Percentiles rank a stretch among this genome's conserved stretches.
Conservation (phyloP, 2,888 invertebrate genomes). For the Tuta absoluta region DNA sequence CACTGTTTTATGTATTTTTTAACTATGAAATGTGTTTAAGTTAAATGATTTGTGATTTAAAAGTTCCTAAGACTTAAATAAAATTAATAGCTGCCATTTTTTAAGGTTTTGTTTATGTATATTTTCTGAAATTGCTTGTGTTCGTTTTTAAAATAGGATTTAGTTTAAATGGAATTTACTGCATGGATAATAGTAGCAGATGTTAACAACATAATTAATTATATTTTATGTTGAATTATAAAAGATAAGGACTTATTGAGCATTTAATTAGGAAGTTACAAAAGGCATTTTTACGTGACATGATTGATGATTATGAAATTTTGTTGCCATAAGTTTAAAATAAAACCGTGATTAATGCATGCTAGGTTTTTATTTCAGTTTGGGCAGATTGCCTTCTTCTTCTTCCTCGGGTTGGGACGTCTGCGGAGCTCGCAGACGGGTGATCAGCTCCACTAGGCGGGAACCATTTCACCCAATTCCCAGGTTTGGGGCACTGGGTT, state of each 20-base stretch:
- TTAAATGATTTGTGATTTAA: conserved; percentile 59
- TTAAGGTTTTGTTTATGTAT: conserved; percentile 51
- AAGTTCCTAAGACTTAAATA: conserved; percentile 74
- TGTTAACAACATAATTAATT: not conserved
- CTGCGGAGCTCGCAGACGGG: no score
- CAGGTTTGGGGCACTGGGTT: no score
- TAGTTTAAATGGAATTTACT: not conserved
- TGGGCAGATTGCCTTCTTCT: no score
- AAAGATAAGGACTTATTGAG: not conserved
- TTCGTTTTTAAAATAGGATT: conserved; percentile 23
- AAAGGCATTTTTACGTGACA: conserved; percentile 24
- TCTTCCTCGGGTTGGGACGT: no score
- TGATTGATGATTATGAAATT: conserved; percentile 24
- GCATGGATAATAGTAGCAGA: not conserved
- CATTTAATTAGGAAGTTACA: conserved; percentile 8
- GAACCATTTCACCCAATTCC: no score
- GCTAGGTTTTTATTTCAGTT: not conserved
- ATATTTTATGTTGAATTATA: not conserved
- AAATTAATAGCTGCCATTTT: conserved; percentile 71
- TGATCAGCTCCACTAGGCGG: no score
- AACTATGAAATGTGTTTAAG: conserved; percentile 32
- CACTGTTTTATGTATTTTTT: conserved; percentile 28
- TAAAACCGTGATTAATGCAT: not conserved
- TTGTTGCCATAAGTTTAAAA: conserved; percentile 28
- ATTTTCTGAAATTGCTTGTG: conserved; percentile 31